Base-by-base conservation (phyloP, 2,113 vertebrate genomes). In the Paratilapia polleni region DNA sequence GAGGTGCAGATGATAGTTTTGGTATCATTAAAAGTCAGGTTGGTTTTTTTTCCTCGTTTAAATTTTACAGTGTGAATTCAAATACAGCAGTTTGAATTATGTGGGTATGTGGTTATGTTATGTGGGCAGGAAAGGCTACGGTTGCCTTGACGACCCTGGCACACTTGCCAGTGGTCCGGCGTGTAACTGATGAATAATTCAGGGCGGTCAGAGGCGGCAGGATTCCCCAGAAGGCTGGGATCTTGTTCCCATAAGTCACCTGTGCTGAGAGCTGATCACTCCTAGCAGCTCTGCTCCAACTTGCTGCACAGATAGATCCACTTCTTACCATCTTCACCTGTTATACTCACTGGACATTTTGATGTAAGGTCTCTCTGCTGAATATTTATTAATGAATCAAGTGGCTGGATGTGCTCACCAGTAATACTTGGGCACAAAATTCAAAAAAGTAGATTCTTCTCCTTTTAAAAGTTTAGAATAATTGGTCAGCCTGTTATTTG, bases 161-260 rank as follows among this genome's bases (percentile, higher is more conserved):
- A 87, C 87, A 79, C 83, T 89, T 12, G 70, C 74, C 85, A 70
- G 86, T 12, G 89, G 87, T 92, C 89, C 61, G 20, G 74, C 13
- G 77, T 87, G 88, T 88, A 85, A 77, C 52, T 15, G 52, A 87
- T 96, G 92, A 95, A 95, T 96, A 89, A 96, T 95, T 95, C 87
- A 95, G 87, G 78, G 73, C 4, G 74, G 89, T 89, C 82, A 87
- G 87, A 87, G 82, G 84, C 36, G 80, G 86, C 89, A 77, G 83
- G 89, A 56, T 73, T 79, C 82, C 82, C 82, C 80, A 31, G 34
- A 78, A 84, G 89, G 85, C 76, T 9, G 49, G 87, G 81, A 89
- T 92, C 87, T 58, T 64, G 87, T 92, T 93, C 77, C 84, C 66
- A 83, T 31, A 2, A 66, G 66, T 88, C 88, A 91, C 90, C 84